Evolutionary conservation across 2,797 vertebrate genomes (phyloP).

Genomic region (Acridotheres tristis): DNA sequence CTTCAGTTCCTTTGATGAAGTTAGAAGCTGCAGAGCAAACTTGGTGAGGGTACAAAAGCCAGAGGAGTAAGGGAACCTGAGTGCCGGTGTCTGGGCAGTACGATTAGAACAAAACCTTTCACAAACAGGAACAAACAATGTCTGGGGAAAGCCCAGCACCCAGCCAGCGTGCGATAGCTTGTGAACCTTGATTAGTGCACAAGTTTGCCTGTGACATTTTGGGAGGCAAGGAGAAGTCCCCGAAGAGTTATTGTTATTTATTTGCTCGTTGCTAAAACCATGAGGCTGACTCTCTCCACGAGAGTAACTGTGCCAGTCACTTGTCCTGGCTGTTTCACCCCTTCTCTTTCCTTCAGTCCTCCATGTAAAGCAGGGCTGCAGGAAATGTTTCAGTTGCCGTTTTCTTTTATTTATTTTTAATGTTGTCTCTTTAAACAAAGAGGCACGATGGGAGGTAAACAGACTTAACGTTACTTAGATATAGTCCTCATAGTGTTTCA

Average conservation of each 20-base stretch:
- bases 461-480: slow-evolving; percentile 15
- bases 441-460: slow-evolving; percentile 32
- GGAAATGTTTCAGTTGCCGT: background rate
- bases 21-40: background rate
- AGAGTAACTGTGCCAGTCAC: background rate
- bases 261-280: background rate
- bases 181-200: background rate
- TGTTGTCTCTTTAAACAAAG: slow-evolving; percentile 37
- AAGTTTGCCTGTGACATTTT: slow-evolving; percentile 1
- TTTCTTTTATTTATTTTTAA: background rate
- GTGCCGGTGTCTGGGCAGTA: background rate
- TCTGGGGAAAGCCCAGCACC: background rate
- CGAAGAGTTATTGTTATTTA: background rate
- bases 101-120: background rate
- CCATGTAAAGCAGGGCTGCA: background rate
- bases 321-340: background rate
- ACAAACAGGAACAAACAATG: background rate
- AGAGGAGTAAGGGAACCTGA: background rate
- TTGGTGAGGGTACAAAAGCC: background rate
- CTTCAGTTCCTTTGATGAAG: slow-evolving; percentile 29
- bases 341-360: background rate
- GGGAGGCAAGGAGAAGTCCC: background rate
- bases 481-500: background rate
- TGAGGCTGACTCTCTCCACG: background rate
- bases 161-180: background rate